Base-by-base conservation (phyloP, 2,888 invertebrate species). In the Drosophila maculinotata region DNA sequence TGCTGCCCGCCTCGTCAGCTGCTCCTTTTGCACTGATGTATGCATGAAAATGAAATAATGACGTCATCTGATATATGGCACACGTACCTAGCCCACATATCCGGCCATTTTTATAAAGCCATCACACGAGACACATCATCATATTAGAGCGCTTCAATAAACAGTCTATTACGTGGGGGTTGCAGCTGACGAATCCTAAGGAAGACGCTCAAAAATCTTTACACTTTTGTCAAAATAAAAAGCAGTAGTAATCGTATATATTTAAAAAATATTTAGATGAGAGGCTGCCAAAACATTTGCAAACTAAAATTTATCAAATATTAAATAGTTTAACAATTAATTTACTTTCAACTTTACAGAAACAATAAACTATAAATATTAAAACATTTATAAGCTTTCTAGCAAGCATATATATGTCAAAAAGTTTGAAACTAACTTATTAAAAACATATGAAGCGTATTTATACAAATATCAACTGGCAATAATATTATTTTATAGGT, bases 51-150 rank as follows among this genome's bases (percentile, higher is more conserved):
- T 58, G 36, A 63, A 62, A 70, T 72, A 78, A 72, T 60, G 72
- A 71, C 62, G 30, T 63, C 58, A 65, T 25, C 38, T 60, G 59
- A 69, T 71, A 69, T 71, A 81, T 57, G 60, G 59, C 41, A 59
- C 12, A 33, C 42, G n/a, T n/a, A 38, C 17, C 56, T 15, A 20
- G 25, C 6, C 28, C 51, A 51, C 35, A 56, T 41, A 49, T 33
- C 47, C n/a, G 38, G 53, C 33, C 57, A 57, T 56, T 66, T 63
- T 45, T 44, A 59, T 69, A 39, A 57, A 56, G 52, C 25, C 54
- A 51, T 63, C 48, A 48, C 25, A 33, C 33, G n/a, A 41, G 23
- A 12, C 10, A 47, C 17, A 54, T 57, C 60, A 52, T 72, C 60
- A 48, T 48, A 62, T 62, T 56, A 52, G 20, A 26, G 14, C 6